Conservation (phyloP, 2,888 invertebrate species). For the Drosophila kambysellisi region DNA sequence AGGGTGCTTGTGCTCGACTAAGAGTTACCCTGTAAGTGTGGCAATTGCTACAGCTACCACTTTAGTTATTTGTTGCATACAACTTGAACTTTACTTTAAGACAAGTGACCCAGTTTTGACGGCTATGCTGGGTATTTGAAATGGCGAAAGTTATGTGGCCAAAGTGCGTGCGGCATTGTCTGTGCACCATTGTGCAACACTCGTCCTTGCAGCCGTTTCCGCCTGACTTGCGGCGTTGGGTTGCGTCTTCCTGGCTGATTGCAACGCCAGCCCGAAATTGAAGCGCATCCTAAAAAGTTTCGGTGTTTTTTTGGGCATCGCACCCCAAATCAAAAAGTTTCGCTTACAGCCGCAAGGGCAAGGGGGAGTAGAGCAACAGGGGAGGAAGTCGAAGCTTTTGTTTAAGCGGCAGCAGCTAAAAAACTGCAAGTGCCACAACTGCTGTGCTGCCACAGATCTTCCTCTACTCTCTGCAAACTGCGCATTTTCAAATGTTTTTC, state of each 20-base stretch:
- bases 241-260: conserved; percentile 63
- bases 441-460: conserved; percentile 4
- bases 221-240: conserved; percentile 77
- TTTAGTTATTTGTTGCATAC: neutral
- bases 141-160: conserved; percentile 60
- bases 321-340: conserved; percentile 77
- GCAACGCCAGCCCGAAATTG: conserved; percentile 78
- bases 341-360: conserved; percentile 40
- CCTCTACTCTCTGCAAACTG: conserved; percentile 27
- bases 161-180: conserved; percentile 73
- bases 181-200: conserved; percentile 41
- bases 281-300: conserved; percentile 70
- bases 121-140: conserved; percentile 23
- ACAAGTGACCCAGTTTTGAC: neutral
- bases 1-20: neutral
- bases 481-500: conserved; percentile 62
- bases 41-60: neutral
- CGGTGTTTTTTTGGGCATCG: neutral
- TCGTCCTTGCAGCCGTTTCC: conserved; percentile 51
- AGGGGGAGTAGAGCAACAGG: neutral
- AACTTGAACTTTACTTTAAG: neutral
- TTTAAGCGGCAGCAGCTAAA: conserved; percentile 52
- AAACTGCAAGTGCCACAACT: conserved; percentile 69
- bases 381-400: conserved; percentile 51
- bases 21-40: conserved; percentile 7